Evolutionary conservation across 2,888 invertebrate species (phyloP).

Genomic region (Coleophora deauratella): DNA sequence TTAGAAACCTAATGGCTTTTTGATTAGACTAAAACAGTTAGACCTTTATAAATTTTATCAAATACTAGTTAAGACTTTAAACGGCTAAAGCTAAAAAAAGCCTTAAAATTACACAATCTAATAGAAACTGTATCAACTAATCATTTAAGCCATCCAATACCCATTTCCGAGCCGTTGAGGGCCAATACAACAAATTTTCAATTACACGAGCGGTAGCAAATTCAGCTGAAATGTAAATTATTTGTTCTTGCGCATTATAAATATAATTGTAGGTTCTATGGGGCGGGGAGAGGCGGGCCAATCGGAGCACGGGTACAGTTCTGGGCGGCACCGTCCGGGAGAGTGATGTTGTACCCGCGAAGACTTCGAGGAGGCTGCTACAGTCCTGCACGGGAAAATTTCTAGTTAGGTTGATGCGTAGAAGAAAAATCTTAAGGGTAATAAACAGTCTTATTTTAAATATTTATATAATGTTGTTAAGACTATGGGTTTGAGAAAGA

Average conservation of each 20-base stretch:
- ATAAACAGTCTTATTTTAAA: too few relatives aligned
- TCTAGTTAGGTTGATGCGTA: too few relatives aligned
- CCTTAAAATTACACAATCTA: too few relatives aligned
- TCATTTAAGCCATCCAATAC: not conserved
- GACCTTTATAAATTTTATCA: too few relatives aligned
- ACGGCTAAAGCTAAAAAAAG: too few relatives aligned
- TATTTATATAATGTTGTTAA: too few relatives aligned
- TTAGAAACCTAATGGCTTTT: too few relatives aligned
- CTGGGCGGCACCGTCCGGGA: slow-evolving; percentile 58
- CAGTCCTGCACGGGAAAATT: slow-evolving; percentile 14
- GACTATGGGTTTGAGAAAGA: too few relatives aligned
- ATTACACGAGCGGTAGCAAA: slow-evolving; percentile 69
- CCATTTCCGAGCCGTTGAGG: slow-evolving; percentile 44
- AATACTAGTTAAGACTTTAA: too few relatives aligned
- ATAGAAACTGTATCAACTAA: too few relatives aligned
- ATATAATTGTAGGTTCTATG: slow-evolving; percentile 69
- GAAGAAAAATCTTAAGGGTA: too few relatives aligned
- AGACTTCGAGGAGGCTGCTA: slow-evolving; percentile 55
- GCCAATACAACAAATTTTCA: slow-evolving; percentile 74
- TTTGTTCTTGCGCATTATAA: slow-evolving; percentile 71
- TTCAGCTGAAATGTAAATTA: slow-evolving; percentile 74
- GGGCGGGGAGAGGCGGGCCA: slow-evolving; percentile 55
- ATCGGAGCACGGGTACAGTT: slow-evolving; percentile 38
- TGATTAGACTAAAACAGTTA: too few relatives aligned
- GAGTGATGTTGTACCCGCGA: slow-evolving; percentile 66